Conservation (phyloP, 2,797 vertebrate species). For the Platyrinchus mystaceus region DNA sequence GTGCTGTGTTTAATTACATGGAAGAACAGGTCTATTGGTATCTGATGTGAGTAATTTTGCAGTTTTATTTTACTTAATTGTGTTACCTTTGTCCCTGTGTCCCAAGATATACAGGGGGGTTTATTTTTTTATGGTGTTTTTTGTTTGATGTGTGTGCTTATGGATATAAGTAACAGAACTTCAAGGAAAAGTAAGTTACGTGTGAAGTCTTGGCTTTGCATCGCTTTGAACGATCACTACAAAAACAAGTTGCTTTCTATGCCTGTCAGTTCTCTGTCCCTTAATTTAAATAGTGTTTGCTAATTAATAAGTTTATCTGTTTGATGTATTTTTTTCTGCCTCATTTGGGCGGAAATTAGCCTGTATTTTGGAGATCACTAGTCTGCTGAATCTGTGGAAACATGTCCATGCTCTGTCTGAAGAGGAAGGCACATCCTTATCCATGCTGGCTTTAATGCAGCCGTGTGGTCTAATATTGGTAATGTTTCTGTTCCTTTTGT, state of each 20-base stretch:
- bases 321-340: neutral
- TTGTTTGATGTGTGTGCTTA: neutral
- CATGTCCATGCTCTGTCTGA: neutral
- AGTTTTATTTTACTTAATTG: neutral
- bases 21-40: neutral
- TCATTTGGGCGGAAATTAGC: neutral
- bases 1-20: accelerated
- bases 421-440: neutral
- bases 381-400: neutral
- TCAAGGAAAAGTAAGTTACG: neutral
- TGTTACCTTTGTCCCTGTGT: neutral
- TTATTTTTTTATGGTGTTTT: neutral
- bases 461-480: neutral
- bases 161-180: neutral
- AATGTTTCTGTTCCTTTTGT: neutral
- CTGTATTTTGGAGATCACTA: neutral
- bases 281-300: neutral
- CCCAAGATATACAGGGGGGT: neutral
- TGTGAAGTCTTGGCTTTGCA: neutral
- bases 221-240: neutral
- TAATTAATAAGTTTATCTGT: neutral
- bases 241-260: neutral
- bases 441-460: neutral
- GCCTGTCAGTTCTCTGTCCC: neutral
- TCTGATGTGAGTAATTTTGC: neutral